phyloP scores from a whole-genome alignment of 2,113 vertebrate species.

The Charina bottae region DNA sequence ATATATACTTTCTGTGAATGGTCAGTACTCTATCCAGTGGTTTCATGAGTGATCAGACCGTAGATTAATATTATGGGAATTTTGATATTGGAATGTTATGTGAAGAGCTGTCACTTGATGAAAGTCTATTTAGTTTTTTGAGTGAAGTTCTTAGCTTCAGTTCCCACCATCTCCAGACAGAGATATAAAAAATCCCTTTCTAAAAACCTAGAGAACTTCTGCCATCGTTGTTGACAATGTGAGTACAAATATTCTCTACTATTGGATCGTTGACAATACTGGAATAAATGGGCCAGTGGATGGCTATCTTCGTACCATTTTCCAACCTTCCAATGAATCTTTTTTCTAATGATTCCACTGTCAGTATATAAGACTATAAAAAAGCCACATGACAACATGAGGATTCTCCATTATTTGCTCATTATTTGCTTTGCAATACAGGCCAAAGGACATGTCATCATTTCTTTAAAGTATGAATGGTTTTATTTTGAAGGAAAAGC shows the following conservation, averaged over 20 bases:
- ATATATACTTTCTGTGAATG: no score
- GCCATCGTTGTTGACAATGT: not conserved
- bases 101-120: no score
- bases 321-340: not conserved
- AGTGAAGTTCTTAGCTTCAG: no score
- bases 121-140: no score
- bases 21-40: no score
- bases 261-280: not conserved
- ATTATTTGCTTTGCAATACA: not conserved
- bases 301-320: not conserved
- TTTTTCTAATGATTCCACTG: not conserved
- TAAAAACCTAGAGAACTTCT: not conserved
- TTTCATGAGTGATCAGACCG: no score
- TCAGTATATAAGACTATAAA: not conserved
- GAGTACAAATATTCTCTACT: not conserved
- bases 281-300: not conserved
- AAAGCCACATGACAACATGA: no score
- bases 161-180: not conserved
- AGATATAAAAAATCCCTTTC: not conserved
- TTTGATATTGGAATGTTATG: no score
- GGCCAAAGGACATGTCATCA: not conserved
- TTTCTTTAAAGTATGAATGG: not conserved
- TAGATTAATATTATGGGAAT: no score
- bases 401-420: no score
- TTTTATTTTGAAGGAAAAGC: not conserved